Percentiles rank a stretch among this genome's conserved stretches.
These are phyloP conservation scores for Noctua pronuba DNA, from an alignment of 2,888 invertebrate genomes.

Conservation along the genomic window DNA sequence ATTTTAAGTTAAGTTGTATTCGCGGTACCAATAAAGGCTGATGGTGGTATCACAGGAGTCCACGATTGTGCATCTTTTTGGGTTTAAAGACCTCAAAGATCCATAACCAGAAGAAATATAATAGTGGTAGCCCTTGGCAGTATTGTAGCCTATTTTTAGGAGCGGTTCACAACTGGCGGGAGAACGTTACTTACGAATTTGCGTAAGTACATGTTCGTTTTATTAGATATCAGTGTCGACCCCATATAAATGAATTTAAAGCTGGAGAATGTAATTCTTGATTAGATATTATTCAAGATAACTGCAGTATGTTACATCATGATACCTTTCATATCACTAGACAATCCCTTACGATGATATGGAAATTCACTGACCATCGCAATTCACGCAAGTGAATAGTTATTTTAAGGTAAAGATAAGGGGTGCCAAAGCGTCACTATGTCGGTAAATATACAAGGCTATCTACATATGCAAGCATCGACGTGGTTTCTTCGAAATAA, in stretches of 20 bases:
- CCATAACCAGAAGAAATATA: conserved; percentile 1
- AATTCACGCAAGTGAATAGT: conserved; percentile 48
- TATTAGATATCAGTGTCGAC: conserved; percentile 4
- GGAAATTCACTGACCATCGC: conserved; percentile 60
- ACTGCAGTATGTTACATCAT: conserved; percentile 14
- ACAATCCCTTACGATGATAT: conserved; percentile 25
- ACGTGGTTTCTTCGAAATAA: conserved; percentile 45
- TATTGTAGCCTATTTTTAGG: conserved; percentile 7
- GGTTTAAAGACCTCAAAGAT: conserved; percentile 15
- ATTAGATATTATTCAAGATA: conserved; percentile 26
- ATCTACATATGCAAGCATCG: conserved; percentile 6
- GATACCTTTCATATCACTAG: conserved; percentile 30
- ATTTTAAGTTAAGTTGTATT: conserved; percentile 20
- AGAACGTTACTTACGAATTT: conserved; percentile 15
- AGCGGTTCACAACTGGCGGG: background rate
- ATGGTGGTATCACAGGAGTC: background rate
- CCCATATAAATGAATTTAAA: conserved; percentile 13
- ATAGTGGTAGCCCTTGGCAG: background rate
- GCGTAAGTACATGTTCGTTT: background rate
- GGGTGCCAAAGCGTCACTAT: conserved; percentile 21
- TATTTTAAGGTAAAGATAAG: conserved; percentile 55
- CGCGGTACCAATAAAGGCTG: background rate
- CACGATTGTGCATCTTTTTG: conserved; percentile 8
- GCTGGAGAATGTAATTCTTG: conserved; percentile 9
- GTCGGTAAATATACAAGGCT: conserved; percentile 8